Evolutionary conservation across 2,113 vertebrate species (phyloP).

Genomic region (Oplegnathus fasciatus): DNA sequence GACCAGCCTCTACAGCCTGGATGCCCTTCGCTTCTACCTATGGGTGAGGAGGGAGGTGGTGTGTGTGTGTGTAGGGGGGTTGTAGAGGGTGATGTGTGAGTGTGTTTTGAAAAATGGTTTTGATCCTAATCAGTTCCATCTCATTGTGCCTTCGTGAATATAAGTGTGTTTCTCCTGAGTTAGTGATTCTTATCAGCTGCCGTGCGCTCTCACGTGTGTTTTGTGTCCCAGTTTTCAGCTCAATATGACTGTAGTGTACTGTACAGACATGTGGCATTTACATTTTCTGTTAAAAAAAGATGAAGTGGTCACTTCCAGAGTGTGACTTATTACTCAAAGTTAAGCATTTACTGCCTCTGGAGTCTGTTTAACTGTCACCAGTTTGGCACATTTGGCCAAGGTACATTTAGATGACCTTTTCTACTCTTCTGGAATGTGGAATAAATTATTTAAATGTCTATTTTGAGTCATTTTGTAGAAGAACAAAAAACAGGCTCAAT

Average conservation of each 20-base stretch:
- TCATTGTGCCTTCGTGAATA: not conserved
- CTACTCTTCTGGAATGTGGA: not conserved
- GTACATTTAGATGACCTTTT: constrained; percentile 6
- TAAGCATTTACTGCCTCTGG: not conserved
- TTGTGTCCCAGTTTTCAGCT: constrained; percentile 1
- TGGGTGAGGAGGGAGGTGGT: constrained; percentile 77
- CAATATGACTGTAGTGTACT: not conserved
- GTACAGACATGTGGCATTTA: not conserved
- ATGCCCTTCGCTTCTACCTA: constrained; percentile 83
- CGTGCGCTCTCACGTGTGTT: not conserved
- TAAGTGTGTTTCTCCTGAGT: not conserved
- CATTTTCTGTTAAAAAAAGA: not conserved
- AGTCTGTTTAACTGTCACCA: not conserved
- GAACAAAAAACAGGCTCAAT: not conserved
- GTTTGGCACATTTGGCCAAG: not conserved
- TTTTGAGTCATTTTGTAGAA: not conserved
- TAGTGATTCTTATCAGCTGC: constrained; percentile 5
- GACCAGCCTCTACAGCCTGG: constrained; percentile 80
- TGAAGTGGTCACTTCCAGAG: not conserved
- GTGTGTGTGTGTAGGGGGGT: constrained; percentile 8
- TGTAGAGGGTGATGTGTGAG: not conserved
- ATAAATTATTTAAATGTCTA: not conserved
- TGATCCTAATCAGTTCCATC: constrained; percentile 3
- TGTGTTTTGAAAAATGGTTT: not conserved
- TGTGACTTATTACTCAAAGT: not conserved